phyloP scores from a whole-genome alignment of 2,113 vertebrate species.

The Jaculus jaculus region DNA sequence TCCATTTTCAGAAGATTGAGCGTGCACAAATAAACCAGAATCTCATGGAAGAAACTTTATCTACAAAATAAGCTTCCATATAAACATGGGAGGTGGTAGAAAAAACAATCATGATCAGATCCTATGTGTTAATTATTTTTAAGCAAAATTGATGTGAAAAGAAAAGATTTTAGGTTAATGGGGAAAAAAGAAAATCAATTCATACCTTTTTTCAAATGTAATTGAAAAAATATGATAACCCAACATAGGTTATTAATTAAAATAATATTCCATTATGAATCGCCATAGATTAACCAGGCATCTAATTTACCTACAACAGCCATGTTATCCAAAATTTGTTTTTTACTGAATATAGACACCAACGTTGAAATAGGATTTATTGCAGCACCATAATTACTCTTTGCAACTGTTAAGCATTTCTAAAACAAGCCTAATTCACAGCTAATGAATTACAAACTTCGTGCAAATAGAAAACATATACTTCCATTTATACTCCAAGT shows the following conservation, averaged over 20 bases:
- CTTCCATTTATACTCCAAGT: not conserved
- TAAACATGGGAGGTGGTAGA: not conserved
- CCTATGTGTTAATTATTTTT: slow-evolving; percentile 69
- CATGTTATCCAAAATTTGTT: slow-evolving; percentile 58
- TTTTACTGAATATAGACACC: slow-evolving; percentile 78
- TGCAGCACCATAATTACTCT: slow-evolving; percentile 61
- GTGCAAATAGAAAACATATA: slow-evolving; percentile 43
- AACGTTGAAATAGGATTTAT: slow-evolving; percentile 68
- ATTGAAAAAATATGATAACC: slow-evolving; percentile 51
- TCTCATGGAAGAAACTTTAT: slow-evolving; percentile 55
- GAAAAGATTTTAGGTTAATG: slow-evolving; percentile 1
- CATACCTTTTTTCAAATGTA: slow-evolving; percentile 62
- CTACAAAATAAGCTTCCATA: not conserved
- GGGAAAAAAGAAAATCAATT: slow-evolving; percentile 52
- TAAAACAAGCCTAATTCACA: slow-evolving; percentile 48
- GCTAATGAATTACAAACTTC: slow-evolving; percentile 61
- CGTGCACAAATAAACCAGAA: slow-evolving; percentile 59
- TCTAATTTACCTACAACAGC: slow-evolving; percentile 66
- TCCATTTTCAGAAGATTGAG: slow-evolving; percentile 1
- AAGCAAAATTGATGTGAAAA: slow-evolving; percentile 67
- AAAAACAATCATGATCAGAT: not conserved
- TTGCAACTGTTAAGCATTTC: slow-evolving; percentile 33
- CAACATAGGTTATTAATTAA: not conserved
- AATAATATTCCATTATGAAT: slow-evolving; percentile 61
- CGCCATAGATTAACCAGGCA: slow-evolving; percentile 56